Conservation (phyloP, 1,140 invertebrate species). For the Phenacoccus solenopsis region DNA sequence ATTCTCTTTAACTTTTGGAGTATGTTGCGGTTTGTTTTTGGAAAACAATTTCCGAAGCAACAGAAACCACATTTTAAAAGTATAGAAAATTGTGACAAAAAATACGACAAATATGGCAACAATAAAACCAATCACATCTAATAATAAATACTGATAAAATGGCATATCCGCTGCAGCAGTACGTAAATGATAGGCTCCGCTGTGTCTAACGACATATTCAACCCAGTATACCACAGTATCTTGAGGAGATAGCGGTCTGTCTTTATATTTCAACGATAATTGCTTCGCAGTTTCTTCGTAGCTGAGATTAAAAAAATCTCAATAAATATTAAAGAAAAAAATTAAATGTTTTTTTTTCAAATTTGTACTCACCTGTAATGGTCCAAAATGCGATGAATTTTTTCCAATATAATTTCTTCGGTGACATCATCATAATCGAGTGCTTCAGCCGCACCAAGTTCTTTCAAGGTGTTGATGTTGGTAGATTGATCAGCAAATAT, state of each 20-base stretch:
- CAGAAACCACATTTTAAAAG: not conserved
- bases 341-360: not conserved
- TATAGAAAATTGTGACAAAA: not conserved
- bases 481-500: constrained; percentile 68
- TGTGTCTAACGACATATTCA: constrained; percentile 45
- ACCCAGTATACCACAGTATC: constrained; percentile 46
- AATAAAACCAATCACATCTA: constrained; percentile 37
- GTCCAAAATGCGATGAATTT: not conserved
- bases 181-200: constrained; percentile 40
- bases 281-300: constrained; percentile 19
- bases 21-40: not conserved
- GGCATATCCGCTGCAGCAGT: constrained; percentile 41
- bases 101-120: not conserved
- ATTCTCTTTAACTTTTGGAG: not conserved
- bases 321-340: not conserved
- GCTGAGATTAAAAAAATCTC: constrained; percentile 9
- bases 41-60: not conserved
- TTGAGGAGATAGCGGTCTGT: constrained; percentile 30
- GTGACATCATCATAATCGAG: not conserved
- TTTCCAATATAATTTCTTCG: not conserved
- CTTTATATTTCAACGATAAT: constrained; percentile 1
- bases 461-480: constrained; percentile 39
- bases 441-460: not conserved
- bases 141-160: constrained; percentile 43
- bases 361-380: constrained; percentile 8